Base-by-base conservation (phyloP, 2,888 invertebrate genomes). In the Thalpophila matura region DNA sequence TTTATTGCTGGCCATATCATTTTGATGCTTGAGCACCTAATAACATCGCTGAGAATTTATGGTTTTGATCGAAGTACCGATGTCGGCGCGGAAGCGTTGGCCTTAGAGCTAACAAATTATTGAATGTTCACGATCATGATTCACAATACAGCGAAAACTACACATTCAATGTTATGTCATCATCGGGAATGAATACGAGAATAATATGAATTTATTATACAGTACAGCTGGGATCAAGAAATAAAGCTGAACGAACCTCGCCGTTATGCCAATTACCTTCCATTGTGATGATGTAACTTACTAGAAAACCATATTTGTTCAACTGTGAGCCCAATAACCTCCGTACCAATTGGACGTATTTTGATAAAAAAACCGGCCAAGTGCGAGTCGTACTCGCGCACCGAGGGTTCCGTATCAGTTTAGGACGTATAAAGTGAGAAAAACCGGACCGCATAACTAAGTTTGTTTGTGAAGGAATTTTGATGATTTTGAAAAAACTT, bases 201-300 rank as follows among this genome's bases (percentile, higher is more conserved):
- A 59, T 50, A 49, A 64, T 58, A 69, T 50, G 18, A 71, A 67
- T 55, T 46, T 58, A 53, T 57, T 14, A 31, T 14, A 33, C 14
- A 24, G 18, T 29, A 53, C 45, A 60, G 46, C 37, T 55, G 40
- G 26, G 38, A 60, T 64, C 67, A 58, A 55, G 45, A 57, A 38
- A 66, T 57, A 65, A 53, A 67, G 12, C 14, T 45, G 45, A 67
- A 62, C 35, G 53, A 56, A 43, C 0, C 33, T 37, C 37, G 63
- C 56, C 14, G 56, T 57, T 75, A 59, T 46, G 49, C 54, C 75
- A 78, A 73, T 75, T 66, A 77, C 53, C 57, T 50, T 60, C 43
- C 35, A 77, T 77, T 74, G 75, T 53, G 71, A 20, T 71, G 67
- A 71, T 59, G 71, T 63, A 71, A 77, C 62, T 59, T 33, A 51